Evolutionary conservation across 1,140 invertebrate genomes (phyloP).

Genomic region (Papilio polytes): DNA sequence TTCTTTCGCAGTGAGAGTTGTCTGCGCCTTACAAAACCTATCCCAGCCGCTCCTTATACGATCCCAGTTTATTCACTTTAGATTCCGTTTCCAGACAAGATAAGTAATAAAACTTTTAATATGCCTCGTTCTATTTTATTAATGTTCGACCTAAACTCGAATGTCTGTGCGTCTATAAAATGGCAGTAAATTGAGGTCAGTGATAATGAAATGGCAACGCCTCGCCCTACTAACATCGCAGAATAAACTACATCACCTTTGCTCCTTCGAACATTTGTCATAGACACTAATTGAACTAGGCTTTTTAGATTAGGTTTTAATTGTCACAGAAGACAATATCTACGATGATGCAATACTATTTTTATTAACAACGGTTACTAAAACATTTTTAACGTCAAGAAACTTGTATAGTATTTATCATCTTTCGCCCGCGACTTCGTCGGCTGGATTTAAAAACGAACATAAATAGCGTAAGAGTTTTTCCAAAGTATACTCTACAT

Average conservation of each 20-base stretch:
- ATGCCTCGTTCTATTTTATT: constrained; percentile 8
- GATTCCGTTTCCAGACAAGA: constrained; percentile 6
- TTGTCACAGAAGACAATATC: not conserved
- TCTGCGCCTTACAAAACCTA: constrained; percentile 8
- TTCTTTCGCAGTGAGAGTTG: constrained; percentile 35
- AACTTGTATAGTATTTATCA: not conserved
- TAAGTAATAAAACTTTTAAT: constrained; percentile 26
- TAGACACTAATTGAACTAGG: constrained; percentile 46
- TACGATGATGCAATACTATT: constrained; percentile 14
- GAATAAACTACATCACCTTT: constrained; percentile 52
- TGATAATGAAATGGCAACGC: constrained; percentile 57
- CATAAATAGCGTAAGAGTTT: too few relatives aligned
- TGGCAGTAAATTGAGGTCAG: constrained; percentile 49
- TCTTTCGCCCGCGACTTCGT: too few relatives aligned
- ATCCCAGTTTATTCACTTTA: not conserved
- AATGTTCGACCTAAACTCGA: constrained; percentile 21
- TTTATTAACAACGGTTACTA: constrained; percentile 15
- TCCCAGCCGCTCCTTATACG: constrained; percentile 13
- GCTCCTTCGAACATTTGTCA: constrained; percentile 42
- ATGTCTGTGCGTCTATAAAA: constrained; percentile 40
- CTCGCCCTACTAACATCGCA: constrained; percentile 48
- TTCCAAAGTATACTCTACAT: too few relatives aligned
- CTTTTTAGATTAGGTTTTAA: constrained; percentile 42
- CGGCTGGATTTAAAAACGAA: too few relatives aligned
- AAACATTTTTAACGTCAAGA: not conserved